phyloP scores from a whole-genome alignment of 2,888 invertebrate genomes.

The Caenorhabditis sp. region DNA sequence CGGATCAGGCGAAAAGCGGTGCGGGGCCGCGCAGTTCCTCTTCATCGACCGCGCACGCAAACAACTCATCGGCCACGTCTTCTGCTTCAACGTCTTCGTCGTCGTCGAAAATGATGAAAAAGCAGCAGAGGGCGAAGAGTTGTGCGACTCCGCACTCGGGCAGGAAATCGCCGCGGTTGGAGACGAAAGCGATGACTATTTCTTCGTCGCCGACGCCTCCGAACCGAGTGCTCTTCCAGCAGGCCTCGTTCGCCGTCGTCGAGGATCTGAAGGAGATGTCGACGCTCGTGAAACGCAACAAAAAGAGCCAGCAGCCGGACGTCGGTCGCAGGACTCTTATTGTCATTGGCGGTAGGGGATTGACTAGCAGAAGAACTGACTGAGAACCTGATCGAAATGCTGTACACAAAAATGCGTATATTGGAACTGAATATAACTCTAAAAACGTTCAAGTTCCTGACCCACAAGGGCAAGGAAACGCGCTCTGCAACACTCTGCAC shows the following conservation, averaged over 20 bases:
- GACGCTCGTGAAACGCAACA: constrained; percentile 12
- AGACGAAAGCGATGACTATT: constrained; percentile 51
- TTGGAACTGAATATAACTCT: no score
- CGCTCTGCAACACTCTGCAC: no score
- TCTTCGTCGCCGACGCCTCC: constrained; percentile 43
- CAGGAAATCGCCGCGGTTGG: constrained; percentile 46
- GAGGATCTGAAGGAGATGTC: constrained; percentile 32
- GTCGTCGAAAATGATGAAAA: constrained; percentile 44
- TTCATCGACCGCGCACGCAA: no score
- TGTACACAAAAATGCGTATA: neutral
- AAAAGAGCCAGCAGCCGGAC: constrained; percentile 35
- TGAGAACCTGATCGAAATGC: no score
- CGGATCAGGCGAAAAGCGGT: no score
- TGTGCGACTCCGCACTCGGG: constrained; percentile 39
- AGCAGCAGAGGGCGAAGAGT: constrained; percentile 52
- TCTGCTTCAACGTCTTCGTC: constrained; percentile 14
- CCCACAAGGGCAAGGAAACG: no score
- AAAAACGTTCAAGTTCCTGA: no score
- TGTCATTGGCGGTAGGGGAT: constrained; percentile 38
- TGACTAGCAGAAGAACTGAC: neutral
- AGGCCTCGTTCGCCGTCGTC: constrained; percentile 35
- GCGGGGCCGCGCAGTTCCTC: no score
- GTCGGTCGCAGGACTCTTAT: constrained; percentile 43
- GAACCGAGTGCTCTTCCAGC: constrained; percentile 27
- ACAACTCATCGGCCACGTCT: no score